Conservation (phyloP, 2,113 vertebrate species). For the Myotis lucifugus region DNA sequence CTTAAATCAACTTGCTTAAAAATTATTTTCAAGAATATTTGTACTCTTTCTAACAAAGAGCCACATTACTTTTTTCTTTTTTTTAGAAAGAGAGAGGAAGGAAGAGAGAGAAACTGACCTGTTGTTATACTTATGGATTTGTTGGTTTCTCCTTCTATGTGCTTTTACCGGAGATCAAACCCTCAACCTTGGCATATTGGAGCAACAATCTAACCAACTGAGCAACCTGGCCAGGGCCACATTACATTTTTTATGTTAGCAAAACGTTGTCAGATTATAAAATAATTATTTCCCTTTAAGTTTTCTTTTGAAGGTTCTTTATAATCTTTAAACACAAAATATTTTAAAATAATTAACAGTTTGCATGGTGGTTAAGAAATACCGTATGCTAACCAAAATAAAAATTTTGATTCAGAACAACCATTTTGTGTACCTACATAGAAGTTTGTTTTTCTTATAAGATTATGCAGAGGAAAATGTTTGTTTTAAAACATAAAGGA, state of each 20-base stretch:
- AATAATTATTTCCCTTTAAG: conserved; percentile 38
- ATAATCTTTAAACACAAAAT: conserved; percentile 35
- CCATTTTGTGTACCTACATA: neutral
- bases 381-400: neutral
- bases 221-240: neutral
- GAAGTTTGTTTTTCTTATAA: neutral
- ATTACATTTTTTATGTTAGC: conserved; percentile 46
- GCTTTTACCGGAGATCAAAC: neutral
- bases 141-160: neutral
- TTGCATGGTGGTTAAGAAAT: conserved; percentile 15
- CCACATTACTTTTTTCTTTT: neutral
- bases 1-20: conserved; percentile 10
- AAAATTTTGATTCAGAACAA: conserved; percentile 42
- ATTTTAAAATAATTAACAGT: conserved; percentile 1
- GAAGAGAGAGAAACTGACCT: neutral
- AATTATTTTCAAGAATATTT: conserved; percentile 28
- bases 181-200: too few species aligned
- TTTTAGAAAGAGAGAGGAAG: neutral
- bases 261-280: conserved; percentile 28
- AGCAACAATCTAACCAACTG: neutral
- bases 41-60: neutral
- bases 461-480: neutral
- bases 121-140: neutral
- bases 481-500: neutral
- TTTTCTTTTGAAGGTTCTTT: conserved; percentile 41